These are phyloP conservation scores for Pantala flavescens DNA, from an alignment of 1,140 invertebrate genomes.

Conservation along the genomic window DNA sequence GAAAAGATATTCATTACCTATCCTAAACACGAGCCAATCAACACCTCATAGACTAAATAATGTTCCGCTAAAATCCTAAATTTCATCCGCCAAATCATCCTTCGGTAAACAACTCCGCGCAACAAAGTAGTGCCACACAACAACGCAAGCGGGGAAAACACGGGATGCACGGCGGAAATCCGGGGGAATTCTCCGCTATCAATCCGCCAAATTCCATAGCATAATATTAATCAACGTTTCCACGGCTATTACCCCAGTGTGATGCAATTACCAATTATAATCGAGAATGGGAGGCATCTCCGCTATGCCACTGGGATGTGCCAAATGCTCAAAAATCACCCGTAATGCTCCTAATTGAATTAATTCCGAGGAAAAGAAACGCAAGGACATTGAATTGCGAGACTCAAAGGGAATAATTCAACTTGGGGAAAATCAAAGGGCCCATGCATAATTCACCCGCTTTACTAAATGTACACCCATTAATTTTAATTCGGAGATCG, in stretches of 20 bases:
- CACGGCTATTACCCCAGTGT: background rate
- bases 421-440: background rate
- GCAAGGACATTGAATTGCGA: background rate
- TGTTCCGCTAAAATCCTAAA: too few relatives aligned
- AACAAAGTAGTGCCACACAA: too few relatives aligned
- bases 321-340: background rate
- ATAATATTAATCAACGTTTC: constrained; percentile 5
- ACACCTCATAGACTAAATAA: too few relatives aligned
- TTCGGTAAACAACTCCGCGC: too few relatives aligned
- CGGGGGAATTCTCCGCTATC: background rate
- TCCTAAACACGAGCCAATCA: too few relatives aligned
- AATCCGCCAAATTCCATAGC: background rate
- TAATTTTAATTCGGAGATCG: background rate
- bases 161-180: background rate
- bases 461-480: background rate
- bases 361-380: background rate
- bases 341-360: background rate
- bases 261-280: background rate
- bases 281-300: background rate
- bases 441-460: background rate
- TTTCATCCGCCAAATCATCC: too few relatives aligned
- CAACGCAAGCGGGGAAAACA: background rate
- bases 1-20: too few relatives aligned
- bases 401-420: background rate
- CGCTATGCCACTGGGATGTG: background rate